phyloP scores from a whole-genome alignment of 2,797 vertebrate species.

The Sphaeramia orbicularis region DNA sequence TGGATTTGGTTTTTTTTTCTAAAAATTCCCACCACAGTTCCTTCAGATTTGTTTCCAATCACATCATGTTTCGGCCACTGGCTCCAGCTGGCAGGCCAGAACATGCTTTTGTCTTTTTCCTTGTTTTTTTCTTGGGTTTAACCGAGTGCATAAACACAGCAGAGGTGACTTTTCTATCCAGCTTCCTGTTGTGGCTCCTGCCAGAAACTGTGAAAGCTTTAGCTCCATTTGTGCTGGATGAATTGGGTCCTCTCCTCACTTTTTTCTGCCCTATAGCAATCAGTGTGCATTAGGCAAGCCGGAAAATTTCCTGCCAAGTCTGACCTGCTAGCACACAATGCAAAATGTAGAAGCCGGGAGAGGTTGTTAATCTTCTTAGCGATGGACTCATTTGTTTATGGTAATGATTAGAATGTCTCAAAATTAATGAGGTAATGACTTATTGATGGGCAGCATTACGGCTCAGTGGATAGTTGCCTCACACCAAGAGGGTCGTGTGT shows the following conservation, averaged over 20 bases:
- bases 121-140: background rate
- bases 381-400: constrained; percentile 40
- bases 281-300: constrained; percentile 12
- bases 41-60: background rate
- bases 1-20: too few species aligned
- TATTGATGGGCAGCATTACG: constrained; percentile 37
- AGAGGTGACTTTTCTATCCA: constrained; percentile 13
- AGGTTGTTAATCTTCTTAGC: constrained; percentile 25
- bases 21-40: too few species aligned
- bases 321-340: constrained; percentile 28
- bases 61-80: background rate
- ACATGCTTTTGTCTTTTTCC: constrained; percentile 2
- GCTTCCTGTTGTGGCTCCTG: constrained; percentile 4
- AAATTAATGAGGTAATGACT: constrained; percentile 57
- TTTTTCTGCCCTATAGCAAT: constrained; percentile 32
- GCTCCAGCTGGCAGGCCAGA: background rate
- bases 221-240: constrained; percentile 32
- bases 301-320: constrained; percentile 35
- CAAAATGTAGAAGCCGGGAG: constrained; percentile 12
- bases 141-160: constrained; percentile 2
- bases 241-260: constrained; percentile 22
- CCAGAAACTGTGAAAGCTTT: constrained; percentile 29
- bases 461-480: constrained; percentile 19
- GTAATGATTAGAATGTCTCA: constrained; percentile 41
- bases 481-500: constrained; percentile 5